These are phyloP conservation scores for Oncorhynchus kisutch DNA, from an alignment of 2,113 vertebrate genomes.

Conservation along the genomic window DNA sequence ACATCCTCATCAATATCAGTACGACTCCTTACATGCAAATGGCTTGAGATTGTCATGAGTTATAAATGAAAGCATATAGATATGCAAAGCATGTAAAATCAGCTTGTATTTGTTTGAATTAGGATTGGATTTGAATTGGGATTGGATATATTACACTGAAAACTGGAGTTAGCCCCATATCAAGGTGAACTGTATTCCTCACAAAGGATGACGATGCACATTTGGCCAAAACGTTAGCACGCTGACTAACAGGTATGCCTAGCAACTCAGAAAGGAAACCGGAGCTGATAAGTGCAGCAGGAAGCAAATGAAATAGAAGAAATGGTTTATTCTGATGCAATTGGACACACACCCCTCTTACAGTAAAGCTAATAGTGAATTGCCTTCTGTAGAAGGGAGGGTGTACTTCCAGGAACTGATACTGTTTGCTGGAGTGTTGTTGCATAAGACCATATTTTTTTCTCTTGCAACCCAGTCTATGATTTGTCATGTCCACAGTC, in stretches of 20 bases:
- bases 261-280: not conserved
- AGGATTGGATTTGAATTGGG: no score
- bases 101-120: no score
- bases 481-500: not conserved
- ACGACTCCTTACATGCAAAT: no score
- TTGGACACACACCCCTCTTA: not conserved
- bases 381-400: not conserved
- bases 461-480: no score
- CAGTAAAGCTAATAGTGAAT: not conserved
- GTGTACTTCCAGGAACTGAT: not conserved
- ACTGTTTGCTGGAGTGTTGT: not conserved
- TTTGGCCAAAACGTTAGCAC: not conserved
- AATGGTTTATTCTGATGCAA: not conserved
- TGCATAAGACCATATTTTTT: not conserved
- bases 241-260: not conserved
- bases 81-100: not conserved
- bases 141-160: no score
- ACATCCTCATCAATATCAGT: no score
- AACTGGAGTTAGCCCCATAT: not conserved
- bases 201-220: not conserved
- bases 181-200: not conserved
- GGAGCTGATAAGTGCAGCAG: not conserved
- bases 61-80: not conserved
- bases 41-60: no score
- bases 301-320: not conserved